These are phyloP conservation scores for Rhea pennata DNA, from an alignment of 2,113 vertebrate genomes.

Conservation along the genomic window DNA sequence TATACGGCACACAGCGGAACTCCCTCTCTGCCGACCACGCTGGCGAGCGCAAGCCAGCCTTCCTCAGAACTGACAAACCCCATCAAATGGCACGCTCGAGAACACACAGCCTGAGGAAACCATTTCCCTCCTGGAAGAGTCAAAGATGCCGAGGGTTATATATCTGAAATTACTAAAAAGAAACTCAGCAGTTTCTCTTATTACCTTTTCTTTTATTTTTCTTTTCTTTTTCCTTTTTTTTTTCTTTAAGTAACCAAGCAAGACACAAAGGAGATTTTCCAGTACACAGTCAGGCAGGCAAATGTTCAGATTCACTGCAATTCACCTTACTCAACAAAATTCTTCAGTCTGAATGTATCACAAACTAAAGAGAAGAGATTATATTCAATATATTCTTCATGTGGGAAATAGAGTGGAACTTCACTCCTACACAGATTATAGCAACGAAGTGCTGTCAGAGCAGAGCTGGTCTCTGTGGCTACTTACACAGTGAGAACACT, in stretches of 20 bases:
- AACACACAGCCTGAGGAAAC: not conserved
- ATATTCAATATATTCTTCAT: not conserved
- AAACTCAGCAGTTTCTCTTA: not conserved
- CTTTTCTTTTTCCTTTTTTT: no score
- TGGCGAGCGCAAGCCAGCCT: not conserved
- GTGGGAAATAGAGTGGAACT: not conserved
- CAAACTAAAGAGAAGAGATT: not conserved
- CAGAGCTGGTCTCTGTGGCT: not conserved
- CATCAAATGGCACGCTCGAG: not conserved
- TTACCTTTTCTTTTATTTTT: not conserved
- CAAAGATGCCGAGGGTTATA: not conserved
- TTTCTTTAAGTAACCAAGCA: no score
- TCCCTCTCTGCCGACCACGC: rapidly evolving
- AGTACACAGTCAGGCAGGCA: not conserved
- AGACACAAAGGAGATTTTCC: not conserved
- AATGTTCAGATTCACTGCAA: not conserved
- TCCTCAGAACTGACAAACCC: not conserved
- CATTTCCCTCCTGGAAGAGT: not conserved
- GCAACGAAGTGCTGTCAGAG: not conserved
- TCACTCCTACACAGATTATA: not conserved
- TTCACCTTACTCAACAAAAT: not conserved
- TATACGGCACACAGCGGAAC: not conserved
- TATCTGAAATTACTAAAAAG: not conserved
- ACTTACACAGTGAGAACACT: not conserved
- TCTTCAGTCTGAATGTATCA: not conserved